phyloP scores from a whole-genome alignment of 2,113 vertebrate species.

The Phoxinus phoxinus region DNA sequence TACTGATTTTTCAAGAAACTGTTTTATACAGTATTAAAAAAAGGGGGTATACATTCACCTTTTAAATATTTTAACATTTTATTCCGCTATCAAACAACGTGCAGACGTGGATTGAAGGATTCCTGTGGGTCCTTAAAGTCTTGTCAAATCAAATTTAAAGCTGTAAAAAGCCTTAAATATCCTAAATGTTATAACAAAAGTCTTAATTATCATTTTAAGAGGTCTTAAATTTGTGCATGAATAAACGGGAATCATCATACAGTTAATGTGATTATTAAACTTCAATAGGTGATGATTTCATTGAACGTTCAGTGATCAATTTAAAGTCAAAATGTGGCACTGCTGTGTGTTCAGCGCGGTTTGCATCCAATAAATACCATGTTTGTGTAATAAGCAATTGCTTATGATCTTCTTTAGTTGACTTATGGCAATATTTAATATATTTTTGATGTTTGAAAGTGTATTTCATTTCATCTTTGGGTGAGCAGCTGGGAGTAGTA shows the following conservation, averaged over 20 bases:
- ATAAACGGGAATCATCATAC: neutral
- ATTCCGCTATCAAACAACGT: neutral
- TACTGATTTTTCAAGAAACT: neutral
- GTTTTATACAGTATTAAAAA: neutral
- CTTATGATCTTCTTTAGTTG: neutral
- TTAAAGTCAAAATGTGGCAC: neutral
- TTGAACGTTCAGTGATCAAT: neutral
- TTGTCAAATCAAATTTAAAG: neutral
- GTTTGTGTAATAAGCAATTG: neutral
- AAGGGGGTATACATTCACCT: neutral
- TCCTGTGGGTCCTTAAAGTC: neutral
- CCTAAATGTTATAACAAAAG: neutral
- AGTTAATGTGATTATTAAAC: neutral
- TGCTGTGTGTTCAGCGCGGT: neutral
- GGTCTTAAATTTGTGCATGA: neutral
- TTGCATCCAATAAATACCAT: neutral
- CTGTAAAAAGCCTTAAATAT: neutral
- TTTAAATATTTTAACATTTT: neutral
- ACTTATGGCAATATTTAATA: neutral
- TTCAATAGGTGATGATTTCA: neutral
- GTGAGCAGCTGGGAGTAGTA: neutral
- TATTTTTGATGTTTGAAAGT: neutral
- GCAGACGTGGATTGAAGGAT: neutral
- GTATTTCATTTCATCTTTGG: neutral
- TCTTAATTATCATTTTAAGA: neutral